Percentiles rank a stretch among this genome's conserved stretches.
Evolutionary conservation across 2,888 invertebrate species (phyloP).

Genomic region (Volucella inflata): DNA sequence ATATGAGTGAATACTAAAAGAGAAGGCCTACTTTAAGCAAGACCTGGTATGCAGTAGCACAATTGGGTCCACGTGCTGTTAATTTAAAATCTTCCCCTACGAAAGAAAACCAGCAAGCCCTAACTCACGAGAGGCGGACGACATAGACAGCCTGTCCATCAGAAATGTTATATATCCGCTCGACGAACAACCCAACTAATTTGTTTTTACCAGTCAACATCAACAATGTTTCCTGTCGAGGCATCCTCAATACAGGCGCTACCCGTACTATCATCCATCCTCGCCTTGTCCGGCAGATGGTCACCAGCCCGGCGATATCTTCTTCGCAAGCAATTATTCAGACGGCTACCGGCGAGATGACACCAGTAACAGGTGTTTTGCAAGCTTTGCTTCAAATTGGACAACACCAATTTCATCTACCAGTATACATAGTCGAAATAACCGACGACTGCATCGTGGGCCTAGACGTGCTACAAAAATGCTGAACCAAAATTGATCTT

Average conservation of each 20-base stretch:
- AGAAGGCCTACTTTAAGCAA: no score
- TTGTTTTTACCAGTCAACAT: slow-evolving; percentile 13
- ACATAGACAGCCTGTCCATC: neutral
- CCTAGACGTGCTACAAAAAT: neutral
- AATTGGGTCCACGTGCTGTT: no score
- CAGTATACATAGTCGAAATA: neutral
- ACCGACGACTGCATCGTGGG: neutral
- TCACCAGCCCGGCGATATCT: slow-evolving; percentile 13
- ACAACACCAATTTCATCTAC: neutral
- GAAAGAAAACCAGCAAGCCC: no score
- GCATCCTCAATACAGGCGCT: slow-evolving; percentile 8
- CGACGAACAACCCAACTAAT: neutral
- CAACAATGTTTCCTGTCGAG: slow-evolving; percentile 10
- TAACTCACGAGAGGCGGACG: no score
- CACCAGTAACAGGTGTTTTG: neutral
- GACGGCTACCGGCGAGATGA: neutral
- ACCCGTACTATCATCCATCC: neutral
- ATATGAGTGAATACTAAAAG: no score
- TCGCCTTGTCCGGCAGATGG: slow-evolving; percentile 10
- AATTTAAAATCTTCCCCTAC: no score
- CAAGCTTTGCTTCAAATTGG: neutral
- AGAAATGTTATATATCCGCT: neutral
- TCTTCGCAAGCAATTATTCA: slow-evolving; percentile 14
- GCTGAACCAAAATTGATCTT: neutral
- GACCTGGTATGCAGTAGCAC: no score